A percentile compares a stretch with the other conserved stretches of the same genome.
Evolutionary conservation across 2,888 invertebrate genomes (phyloP).

Genomic region (Eugnorisma glareosa): DNA sequence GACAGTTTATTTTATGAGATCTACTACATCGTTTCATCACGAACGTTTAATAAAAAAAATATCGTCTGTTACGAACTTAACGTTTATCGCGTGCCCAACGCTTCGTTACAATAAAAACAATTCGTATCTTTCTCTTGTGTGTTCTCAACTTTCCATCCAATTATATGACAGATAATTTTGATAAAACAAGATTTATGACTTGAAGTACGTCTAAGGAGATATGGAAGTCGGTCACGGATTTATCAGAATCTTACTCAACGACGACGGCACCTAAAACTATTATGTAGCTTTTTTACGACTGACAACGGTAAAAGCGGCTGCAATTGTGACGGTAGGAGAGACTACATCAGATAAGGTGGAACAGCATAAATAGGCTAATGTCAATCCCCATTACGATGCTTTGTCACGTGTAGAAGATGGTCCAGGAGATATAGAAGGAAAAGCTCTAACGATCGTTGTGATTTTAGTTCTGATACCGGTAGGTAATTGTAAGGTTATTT

Average conservation of each 20-base stretch:
- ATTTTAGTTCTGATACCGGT: slow-evolving; percentile 54
- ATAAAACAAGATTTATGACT: slow-evolving; percentile 83
- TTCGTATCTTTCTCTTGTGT: slow-evolving; percentile 62
- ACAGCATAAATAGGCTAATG: slow-evolving; percentile 86
- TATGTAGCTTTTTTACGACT: slow-evolving; percentile 74
- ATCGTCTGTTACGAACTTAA: slow-evolving; percentile 27
- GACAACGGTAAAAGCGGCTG: slow-evolving; percentile 73
- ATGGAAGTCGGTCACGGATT: slow-evolving; percentile 82
- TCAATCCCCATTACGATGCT: slow-evolving; percentile 84
- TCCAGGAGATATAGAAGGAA: slow-evolving; percentile 71
- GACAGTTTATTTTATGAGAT: slow-evolving; percentile 35
- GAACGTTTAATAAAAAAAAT: slow-evolving; percentile 29
- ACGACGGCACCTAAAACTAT: slow-evolving; percentile 70
- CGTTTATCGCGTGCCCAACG: slow-evolving; percentile 37
- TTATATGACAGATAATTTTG: slow-evolving; percentile 73
- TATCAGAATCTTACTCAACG: slow-evolving; percentile 73
- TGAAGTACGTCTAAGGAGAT: slow-evolving; percentile 74
- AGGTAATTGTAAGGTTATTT: slow-evolving; percentile 50
- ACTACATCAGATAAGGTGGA: slow-evolving; percentile 81
- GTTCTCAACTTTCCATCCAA: slow-evolving; percentile 65
- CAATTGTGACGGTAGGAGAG: slow-evolving; percentile 78
- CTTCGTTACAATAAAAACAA: slow-evolving; percentile 58
- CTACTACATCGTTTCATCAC: slow-evolving; percentile 31
- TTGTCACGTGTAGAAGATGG: slow-evolving; percentile 86
- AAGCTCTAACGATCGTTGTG: slow-evolving; percentile 62